Evolutionary conservation across 2,797 vertebrate species (phyloP).

Genomic region (Neosilurus hyrtlii): DNA sequence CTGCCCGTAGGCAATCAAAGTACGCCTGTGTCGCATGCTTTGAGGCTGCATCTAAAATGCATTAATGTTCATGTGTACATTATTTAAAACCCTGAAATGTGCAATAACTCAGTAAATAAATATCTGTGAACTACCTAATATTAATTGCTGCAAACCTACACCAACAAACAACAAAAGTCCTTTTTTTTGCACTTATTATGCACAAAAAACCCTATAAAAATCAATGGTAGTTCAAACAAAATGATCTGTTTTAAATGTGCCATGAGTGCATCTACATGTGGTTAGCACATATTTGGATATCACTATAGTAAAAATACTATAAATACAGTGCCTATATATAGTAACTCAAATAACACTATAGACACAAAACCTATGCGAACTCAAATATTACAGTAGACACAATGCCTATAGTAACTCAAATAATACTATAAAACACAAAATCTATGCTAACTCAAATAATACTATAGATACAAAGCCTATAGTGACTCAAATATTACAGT

Average conservation of each 20-base stretch:
- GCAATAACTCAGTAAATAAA: not conserved
- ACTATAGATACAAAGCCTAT: no score
- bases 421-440: no score
- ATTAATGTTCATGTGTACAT: not conserved
- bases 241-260: no score
- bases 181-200: not conserved
- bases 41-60: slow-evolving; percentile 84
- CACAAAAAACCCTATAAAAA: not conserved
- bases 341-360: no score
- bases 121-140: not conserved
- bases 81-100: not conserved
- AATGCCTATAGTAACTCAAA: no score
- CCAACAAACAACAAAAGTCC: not conserved
- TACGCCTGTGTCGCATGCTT: slow-evolving; percentile 96
- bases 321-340: no score
- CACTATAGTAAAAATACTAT: not conserved
- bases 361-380: no score
- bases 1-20: slow-evolving; percentile 92
- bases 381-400: no score
- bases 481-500: no score
- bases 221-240: not conserved
- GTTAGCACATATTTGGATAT: not conserved
- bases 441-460: no score
- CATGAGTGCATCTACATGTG: no score
- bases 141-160: not conserved